phyloP scores from a whole-genome alignment of 2,888 invertebrate species.

The Acleris literana region DNA sequence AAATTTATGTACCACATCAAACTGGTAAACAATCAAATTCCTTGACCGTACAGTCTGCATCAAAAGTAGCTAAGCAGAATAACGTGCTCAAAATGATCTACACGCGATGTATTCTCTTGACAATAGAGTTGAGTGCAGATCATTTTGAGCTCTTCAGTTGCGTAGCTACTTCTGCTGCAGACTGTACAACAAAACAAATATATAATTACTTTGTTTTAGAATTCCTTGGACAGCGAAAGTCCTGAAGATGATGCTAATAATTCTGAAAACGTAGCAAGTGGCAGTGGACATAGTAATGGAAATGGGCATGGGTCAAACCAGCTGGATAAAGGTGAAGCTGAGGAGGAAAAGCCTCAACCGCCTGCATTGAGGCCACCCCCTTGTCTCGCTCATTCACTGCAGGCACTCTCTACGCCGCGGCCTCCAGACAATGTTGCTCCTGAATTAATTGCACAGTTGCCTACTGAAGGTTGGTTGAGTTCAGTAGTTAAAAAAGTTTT shows the following conservation, averaged over 20 bases:
- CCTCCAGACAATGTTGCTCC: slow-evolving; percentile 84
- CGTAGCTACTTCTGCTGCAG: no score
- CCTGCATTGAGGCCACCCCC: slow-evolving; percentile 77
- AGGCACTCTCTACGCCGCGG: slow-evolving; percentile 84
- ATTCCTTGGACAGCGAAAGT: slow-evolving; percentile 75
- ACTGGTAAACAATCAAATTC: no score
- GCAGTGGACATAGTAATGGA: slow-evolving; percentile 48
- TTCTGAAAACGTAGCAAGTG: slow-evolving; percentile 63
- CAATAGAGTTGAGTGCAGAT: no score
- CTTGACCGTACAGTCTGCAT: no score
- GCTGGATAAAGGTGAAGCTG: slow-evolving; percentile 27
- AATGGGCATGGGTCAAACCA: slow-evolving; percentile 11
- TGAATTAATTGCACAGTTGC: slow-evolving; percentile 87
- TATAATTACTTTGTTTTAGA: slow-evolving; percentile 48
- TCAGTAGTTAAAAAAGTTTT: neutral
- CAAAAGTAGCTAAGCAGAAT: no score
- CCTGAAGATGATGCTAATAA: slow-evolving; percentile 75
- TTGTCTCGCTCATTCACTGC: slow-evolving; percentile 84
- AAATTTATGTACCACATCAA: no score
- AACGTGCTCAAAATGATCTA: no score
- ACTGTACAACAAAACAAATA: neutral
- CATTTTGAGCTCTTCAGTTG: no score
- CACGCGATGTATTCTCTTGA: no score
- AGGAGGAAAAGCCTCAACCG: slow-evolving; percentile 48
- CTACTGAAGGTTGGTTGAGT: slow-evolving; percentile 85